Evolutionary conservation across 2,888 invertebrate species (phyloP).

Genomic region (Disparrhopalites patrizii): DNA sequence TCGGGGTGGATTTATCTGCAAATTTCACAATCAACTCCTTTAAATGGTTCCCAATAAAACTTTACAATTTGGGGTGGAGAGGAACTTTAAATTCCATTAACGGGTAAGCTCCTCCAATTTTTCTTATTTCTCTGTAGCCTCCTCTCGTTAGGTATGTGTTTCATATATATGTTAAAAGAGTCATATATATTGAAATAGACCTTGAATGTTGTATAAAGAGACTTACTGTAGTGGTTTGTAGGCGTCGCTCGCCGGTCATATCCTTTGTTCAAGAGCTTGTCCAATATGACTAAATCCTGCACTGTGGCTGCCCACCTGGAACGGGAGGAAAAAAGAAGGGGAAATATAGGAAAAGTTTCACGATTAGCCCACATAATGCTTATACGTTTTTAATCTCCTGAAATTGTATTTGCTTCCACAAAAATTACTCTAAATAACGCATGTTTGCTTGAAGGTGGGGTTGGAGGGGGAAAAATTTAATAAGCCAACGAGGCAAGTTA

Average conservation of each 20-base stretch:
- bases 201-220: not conserved
- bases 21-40: constrained; percentile 24
- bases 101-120: no score
- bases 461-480: no score
- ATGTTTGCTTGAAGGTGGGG: no score
- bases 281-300: constrained; percentile 52
- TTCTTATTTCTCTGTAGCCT: no score
- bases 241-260: constrained; percentile 55
- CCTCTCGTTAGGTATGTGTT: not conserved
- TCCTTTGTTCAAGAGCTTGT: constrained; percentile 52
- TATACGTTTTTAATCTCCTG: no score
- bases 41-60: not conserved
- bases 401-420: no score
- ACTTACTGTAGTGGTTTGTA: constrained; percentile 54
- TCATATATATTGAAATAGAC: not conserved
- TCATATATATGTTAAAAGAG: not conserved
- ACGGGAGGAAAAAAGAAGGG: not conserved
- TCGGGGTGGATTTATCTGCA: constrained; percentile 52
- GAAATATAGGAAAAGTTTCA: no score
- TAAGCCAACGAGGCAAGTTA: no score
- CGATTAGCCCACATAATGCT: no score
- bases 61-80: no score
- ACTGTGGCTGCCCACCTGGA: constrained; percentile 50
- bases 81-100: no score
- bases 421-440: no score